A percentile compares a stretch with the other conserved stretches of the same genome.
These are phyloP conservation scores for Monopis laevigella DNA, from an alignment of 2,888 invertebrate species.

Conservation along the genomic window DNA sequence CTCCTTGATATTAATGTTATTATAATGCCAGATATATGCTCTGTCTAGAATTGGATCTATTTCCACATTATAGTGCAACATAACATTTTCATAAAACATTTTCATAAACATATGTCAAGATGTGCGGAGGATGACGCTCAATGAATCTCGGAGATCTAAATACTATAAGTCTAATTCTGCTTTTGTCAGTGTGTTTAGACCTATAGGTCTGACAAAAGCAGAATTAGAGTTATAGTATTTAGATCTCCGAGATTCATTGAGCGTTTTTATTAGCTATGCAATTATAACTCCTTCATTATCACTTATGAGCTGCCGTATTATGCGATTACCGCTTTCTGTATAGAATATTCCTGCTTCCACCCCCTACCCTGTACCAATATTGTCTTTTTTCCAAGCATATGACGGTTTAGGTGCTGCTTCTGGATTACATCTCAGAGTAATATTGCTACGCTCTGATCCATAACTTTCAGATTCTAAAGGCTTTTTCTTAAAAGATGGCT, in stretches of 20 bases:
- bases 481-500: constrained; percentile 89
- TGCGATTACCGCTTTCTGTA: constrained; percentile 85
- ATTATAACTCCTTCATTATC: constrained; percentile 90
- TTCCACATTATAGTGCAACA: constrained; percentile 84
- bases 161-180: constrained; percentile 83
- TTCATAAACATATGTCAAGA: constrained; percentile 74
- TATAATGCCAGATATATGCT: constrained; percentile 92
- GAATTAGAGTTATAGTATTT: too few relatives aligned
- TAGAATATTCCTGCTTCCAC: constrained; percentile 84
- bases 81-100: constrained; percentile 75
- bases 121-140: constrained; percentile 72
- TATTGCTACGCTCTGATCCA: constrained; percentile 90
- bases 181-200: constrained; percentile 82
- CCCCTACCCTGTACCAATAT: constrained; percentile 78
- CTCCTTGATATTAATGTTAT: constrained; percentile 81
- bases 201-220: too few relatives aligned
- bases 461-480: constrained; percentile 91
- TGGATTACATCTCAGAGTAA: constrained; percentile 90
- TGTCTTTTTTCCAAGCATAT: constrained; percentile 91
- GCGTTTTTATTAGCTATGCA: constrained; percentile 88
- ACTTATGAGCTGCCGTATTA: constrained; percentile 84
- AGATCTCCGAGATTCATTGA: too few relatives aligned
- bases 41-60: constrained; percentile 88
- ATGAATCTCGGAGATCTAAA: constrained; percentile 81
- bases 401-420: constrained; percentile 93